Base-by-base conservation (phyloP, 1,140 invertebrate genomes). In the Camponotus floridanus region DNA sequence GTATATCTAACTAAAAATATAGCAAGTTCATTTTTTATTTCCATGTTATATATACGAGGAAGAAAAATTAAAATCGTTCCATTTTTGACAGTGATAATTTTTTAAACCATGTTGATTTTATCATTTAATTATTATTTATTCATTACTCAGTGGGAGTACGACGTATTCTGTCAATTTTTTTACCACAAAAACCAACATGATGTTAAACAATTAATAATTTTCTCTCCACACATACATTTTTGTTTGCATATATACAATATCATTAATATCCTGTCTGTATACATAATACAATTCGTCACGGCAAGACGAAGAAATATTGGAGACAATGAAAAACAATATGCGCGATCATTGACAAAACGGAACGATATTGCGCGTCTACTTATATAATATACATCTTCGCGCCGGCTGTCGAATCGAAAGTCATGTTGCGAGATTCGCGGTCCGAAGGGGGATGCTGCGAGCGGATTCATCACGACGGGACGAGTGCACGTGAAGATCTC, bases 261-360 rank as follows among this genome's bases (percentile, higher is more conserved):
- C 6, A 18, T 45, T 62, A 65, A 74, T 1, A 33, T 73, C 9
- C 15, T 21, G 36, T 64, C 15, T 84, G 45, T 76, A n/a, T 48
- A 61, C 11, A 84, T 51, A 26, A 36, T 48, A n/a, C 31, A 39
- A 3, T 11, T 42, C 36, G 61, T 8, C 26, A 36, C 42, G n/a
- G 8, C 31, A 39, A 83, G 8, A 6, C 21, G n/a, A n/a, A 36
- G 67, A 76, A 36, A 39, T 21, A n/a, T 39, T 21, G 31, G 15
- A 61, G 21, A 26, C 8, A 70, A 76, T 74, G 79, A 36, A 48
- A 45, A 36, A 15, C 9, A 61, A 13, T 42, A 3, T 9, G 18
- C 36, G 39, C 42, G 70, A 83, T 8, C 33, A 70, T 80, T 80
- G 64, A 70, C 33, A 80, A 80, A 61, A 79, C 13, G 8, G 45